Conservation (phyloP, 2,888 invertebrate genomes). For the Therioaphis trifolii region DNA sequence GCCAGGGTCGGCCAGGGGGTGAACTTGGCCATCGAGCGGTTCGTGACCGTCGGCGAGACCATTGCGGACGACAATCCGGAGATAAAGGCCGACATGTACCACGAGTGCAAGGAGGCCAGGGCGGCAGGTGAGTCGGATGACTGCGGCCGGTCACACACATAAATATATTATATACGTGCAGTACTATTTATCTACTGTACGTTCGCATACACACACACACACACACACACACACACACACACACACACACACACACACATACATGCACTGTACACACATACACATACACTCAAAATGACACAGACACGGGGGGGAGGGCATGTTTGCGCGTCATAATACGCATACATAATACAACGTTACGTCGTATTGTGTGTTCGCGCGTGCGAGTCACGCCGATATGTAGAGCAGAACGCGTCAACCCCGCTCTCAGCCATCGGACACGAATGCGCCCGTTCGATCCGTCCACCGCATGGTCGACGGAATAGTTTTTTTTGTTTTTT, state of each 20-base stretch:
- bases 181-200: too few species aligned
- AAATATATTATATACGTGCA: too few species aligned
- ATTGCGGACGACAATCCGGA: conserved; percentile 98
- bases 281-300: too few species aligned
- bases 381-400: conserved; percentile 32
- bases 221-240: too few species aligned
- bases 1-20: conserved; percentile 95
- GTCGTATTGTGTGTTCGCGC: too few species aligned
- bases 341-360: too few species aligned
- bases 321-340: too few species aligned
- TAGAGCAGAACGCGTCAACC: not conserved
- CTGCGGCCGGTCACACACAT: not conserved
- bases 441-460: not conserved
- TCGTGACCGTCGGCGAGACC: conserved; percentile 97
- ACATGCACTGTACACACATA: too few species aligned
- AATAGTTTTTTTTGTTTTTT: conserved; percentile 27
- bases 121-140: conserved; percentile 83
- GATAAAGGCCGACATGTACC: conserved; percentile 95
- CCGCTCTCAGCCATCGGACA: not conserved
- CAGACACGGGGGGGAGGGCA: too few species aligned
- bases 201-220: too few species aligned
- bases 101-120: conserved; percentile 96
- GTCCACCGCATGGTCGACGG: not conserved
- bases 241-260: too few species aligned
- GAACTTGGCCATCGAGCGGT: conserved; percentile 95